Percentiles rank a stretch among this genome's conserved stretches.
Conservation (phyloP, 1,140 invertebrate genomes). For the Atta cephalotes region DNA sequence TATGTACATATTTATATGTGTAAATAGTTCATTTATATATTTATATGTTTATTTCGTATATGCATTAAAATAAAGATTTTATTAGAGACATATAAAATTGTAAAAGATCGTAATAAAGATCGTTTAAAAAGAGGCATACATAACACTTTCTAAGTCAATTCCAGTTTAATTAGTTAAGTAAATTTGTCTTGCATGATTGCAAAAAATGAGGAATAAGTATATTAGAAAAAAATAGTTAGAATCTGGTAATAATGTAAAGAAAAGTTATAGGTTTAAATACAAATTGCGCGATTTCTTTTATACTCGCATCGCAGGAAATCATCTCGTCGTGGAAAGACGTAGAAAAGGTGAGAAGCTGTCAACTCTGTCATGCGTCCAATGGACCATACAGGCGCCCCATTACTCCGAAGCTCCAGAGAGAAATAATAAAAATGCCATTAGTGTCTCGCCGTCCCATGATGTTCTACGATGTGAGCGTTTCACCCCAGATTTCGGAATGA, state of each 20-base stretch:
- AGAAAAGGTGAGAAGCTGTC: constrained; percentile 81
- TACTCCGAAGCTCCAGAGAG: constrained; percentile 75
- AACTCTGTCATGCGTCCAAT: constrained; percentile 83
- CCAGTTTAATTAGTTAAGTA: background rate
- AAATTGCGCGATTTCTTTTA: background rate
- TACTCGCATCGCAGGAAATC: constrained; percentile 40
- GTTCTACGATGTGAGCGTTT: constrained; percentile 72
- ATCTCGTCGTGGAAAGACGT: constrained; percentile 28
- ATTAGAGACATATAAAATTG: background rate
- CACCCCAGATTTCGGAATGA: constrained; percentile 70
- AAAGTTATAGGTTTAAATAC: background rate
- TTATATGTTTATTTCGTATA: background rate
- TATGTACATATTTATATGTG: background rate
- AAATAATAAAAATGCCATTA: constrained; percentile 87
- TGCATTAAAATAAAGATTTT: background rate
- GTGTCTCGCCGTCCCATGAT: constrained; percentile 76
- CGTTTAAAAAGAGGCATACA: constrained; percentile 1
- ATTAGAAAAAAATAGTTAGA: background rate
- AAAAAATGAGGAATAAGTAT: background rate
- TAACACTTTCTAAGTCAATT: background rate
- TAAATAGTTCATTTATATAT: background rate
- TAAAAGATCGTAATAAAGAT: background rate
- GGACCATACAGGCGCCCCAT: constrained; percentile 81
- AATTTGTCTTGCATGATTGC: background rate
- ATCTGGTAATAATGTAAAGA: constrained; percentile 1